Conservation (phyloP, 2,797 vertebrate species). For the Darevskia mixta region DNA sequence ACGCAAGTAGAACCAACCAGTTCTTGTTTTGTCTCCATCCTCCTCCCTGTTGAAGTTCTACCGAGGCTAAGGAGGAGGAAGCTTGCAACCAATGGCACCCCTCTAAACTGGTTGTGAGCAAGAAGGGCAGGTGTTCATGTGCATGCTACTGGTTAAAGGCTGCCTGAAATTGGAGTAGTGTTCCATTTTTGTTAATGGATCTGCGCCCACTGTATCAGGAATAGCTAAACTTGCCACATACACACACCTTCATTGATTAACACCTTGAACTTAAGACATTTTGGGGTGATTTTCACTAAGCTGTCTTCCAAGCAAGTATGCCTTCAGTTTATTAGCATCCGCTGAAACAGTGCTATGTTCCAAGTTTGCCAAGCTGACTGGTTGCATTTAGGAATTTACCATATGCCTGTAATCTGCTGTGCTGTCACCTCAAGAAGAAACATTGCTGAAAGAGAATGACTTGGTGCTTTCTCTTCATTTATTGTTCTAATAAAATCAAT, state of each 20-base stretch:
- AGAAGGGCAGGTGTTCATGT: too few species aligned
- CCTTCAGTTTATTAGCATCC: rapidly evolving
- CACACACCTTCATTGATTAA: rapidly evolving
- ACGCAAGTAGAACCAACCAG: too few species aligned
- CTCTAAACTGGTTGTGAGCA: too few species aligned
- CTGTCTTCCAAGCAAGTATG: neutral
- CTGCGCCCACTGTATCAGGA: neutral
- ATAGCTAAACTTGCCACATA: neutral
- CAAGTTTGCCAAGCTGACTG: neutral
- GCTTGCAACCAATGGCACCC: too few species aligned
- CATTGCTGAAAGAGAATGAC: constrained; percentile 44
- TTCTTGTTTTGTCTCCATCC: too few species aligned
- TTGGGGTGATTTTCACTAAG: neutral
- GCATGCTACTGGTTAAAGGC: too few species aligned
- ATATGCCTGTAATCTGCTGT: constrained; percentile 29
- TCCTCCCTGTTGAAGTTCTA: too few species aligned
- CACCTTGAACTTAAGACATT: neutral
- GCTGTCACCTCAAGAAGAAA: constrained; percentile 48
- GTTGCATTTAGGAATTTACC: constrained; percentile 39
- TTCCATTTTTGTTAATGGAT: too few species aligned
- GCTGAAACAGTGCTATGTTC: constrained; percentile 21
- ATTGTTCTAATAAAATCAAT: constrained; percentile 63
- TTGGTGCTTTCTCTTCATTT: constrained; percentile 55
- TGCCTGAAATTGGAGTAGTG: too few species aligned
- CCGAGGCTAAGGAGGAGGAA: too few species aligned